These are phyloP conservation scores for Acrossocheilus wenchowensis DNA, from an alignment of 2,797 vertebrate species.

Conservation along the genomic window DNA sequence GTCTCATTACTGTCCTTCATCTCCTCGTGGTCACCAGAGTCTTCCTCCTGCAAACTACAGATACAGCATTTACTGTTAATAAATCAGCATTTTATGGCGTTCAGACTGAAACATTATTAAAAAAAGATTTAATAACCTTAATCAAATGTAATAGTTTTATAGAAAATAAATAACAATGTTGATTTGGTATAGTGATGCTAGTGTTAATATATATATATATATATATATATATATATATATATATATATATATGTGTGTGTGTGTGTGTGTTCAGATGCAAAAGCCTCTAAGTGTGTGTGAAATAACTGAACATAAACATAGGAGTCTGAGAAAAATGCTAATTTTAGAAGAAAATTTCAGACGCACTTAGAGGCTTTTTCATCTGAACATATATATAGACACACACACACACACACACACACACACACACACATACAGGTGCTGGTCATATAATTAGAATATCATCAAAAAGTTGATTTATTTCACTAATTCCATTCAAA, in stretches of 20 bases:
- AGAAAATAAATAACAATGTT: not conserved
- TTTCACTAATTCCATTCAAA: too few species aligned
- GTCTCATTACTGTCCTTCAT: constrained; percentile 43
- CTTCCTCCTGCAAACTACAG: constrained; percentile 56
- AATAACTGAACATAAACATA: too few species aligned
- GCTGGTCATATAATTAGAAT: too few species aligned
- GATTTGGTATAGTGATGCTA: not conserved
- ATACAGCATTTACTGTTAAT: not conserved
- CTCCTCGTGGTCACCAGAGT: constrained; percentile 34
- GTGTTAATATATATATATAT: not conserved
- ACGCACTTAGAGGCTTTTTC: too few species aligned
- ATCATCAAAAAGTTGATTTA: too few species aligned
- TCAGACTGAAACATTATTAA: not conserved
- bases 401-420: not conserved
- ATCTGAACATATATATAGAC: not conserved
- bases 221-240: too few species aligned
- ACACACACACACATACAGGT: too few species aligned
- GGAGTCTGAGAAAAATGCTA: too few species aligned
- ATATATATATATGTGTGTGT: too few species aligned
- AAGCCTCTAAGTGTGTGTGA: too few species aligned
- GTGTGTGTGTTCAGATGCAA: too few species aligned
- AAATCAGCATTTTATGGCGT: not conserved
- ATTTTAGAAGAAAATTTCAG: too few species aligned
- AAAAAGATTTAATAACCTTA: not conserved
- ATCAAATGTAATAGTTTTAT: not conserved